These are phyloP conservation scores for Capitulum mitella DNA, from an alignment of 2,888 invertebrate genomes.

Conservation along the genomic window DNA sequence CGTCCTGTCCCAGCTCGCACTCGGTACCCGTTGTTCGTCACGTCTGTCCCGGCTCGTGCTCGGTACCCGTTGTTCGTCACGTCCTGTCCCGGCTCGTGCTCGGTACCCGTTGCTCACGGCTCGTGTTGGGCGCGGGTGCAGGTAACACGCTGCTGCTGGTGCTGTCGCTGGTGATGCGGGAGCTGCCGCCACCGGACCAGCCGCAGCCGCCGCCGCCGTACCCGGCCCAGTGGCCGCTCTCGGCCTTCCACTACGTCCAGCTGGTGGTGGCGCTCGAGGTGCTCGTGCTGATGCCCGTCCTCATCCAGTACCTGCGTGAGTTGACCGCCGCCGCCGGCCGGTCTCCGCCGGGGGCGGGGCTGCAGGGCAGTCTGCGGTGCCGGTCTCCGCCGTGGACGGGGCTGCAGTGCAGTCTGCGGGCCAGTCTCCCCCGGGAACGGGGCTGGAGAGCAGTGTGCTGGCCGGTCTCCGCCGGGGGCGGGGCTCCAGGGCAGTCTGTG, in stretches of 20 bases:
- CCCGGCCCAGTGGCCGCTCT: not conserved
- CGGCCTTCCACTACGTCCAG: slow-evolving; percentile 1
- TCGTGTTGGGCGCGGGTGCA: not conserved
- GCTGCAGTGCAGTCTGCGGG: not conserved
- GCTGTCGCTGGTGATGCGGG: not conserved
- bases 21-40: too few species aligned
- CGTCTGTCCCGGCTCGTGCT: too few species aligned
- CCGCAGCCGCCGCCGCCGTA: not conserved
- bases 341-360: not conserved
- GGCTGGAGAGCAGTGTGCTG: not conserved
- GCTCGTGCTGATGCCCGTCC: not conserved
- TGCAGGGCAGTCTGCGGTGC: not conserved
- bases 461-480: not conserved
- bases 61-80: too few species aligned
- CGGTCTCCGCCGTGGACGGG: too few species aligned
- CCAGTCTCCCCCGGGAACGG: not conserved
- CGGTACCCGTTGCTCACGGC: too few species aligned
- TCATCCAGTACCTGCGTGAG: slow-evolving; percentile 14
- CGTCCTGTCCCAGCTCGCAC: too few species aligned
- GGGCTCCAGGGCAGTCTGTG: too few species aligned
- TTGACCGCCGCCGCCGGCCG: not conserved
- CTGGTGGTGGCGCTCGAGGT: not conserved
- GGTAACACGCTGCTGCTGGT: not conserved
- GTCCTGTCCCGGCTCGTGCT: not conserved
- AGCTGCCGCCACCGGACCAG: not conserved